Evolutionary conservation across 1,140 invertebrate species (phyloP).

Genomic region (Cydia pomonella): DNA sequence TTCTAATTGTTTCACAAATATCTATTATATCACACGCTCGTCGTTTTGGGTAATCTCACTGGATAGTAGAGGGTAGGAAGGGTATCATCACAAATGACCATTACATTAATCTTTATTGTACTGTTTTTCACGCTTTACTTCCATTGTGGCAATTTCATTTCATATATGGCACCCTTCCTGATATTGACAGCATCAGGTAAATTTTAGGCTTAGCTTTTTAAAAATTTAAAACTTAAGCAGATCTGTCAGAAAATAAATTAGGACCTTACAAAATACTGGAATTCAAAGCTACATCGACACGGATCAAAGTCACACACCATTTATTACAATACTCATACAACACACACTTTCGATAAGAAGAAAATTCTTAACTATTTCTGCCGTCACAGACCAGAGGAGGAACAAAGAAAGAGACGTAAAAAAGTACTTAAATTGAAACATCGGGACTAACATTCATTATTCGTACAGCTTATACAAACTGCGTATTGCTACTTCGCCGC

Average conservation of each 20-base stretch:
- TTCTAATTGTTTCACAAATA: slow-evolving; percentile 27
- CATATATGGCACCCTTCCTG: neutral
- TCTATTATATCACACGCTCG: slow-evolving; percentile 20
- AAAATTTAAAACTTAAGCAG: neutral
- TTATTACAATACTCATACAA: slow-evolving; percentile 20
- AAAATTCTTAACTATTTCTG: slow-evolving; percentile 26
- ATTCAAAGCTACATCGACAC: neutral
- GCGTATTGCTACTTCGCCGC: neutral
- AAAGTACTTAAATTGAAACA: neutral
- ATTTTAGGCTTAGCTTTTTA: neutral
- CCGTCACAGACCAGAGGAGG: neutral
- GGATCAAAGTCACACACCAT: slow-evolving; percentile 7
- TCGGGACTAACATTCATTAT: slow-evolving; percentile 4
- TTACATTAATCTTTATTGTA: slow-evolving; percentile 1
- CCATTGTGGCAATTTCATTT: neutral
- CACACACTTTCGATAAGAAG: slow-evolving; percentile 18
- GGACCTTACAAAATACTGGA: slow-evolving; percentile 18
- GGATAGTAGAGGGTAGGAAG: neutral
- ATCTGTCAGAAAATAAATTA: slow-evolving; percentile 24
- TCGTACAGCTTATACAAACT: neutral
- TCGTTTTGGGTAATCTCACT: slow-evolving; percentile 19
- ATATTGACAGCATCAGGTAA: neutral
- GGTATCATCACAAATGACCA: neutral
- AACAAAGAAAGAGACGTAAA: neutral
- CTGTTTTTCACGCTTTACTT: neutral